Percentiles rank a stretch among this genome's conserved stretches.
phyloP scores from a whole-genome alignment of 2,113 vertebrate species.

The Anarhynchus alexandrinus region DNA sequence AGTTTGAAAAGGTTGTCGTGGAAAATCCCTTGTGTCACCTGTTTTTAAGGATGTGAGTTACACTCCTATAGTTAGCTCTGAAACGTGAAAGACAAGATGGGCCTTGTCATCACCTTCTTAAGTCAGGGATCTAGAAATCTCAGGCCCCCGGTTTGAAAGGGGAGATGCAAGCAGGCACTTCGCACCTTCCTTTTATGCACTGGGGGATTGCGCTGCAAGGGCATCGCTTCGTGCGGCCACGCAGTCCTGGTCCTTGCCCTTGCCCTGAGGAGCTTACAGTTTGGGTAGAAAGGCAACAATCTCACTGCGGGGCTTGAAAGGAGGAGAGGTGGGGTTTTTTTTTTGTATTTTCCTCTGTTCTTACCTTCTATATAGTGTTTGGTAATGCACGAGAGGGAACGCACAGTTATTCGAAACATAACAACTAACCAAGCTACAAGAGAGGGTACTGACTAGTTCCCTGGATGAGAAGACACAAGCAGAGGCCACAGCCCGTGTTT shows the following conservation, averaged over 20 bases:
- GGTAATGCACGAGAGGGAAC: neutral
- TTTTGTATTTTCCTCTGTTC: neutral
- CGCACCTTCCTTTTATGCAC: accelerated
- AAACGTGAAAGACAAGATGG: neutral
- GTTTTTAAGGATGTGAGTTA: neutral
- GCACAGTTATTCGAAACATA: neutral
- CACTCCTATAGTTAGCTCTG: constrained; percentile 3
- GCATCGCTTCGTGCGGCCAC: neutral
- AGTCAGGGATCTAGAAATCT: neutral
- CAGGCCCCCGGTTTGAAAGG: neutral
- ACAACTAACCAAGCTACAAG: neutral
- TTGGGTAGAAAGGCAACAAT: neutral
- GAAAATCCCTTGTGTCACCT: constrained; percentile 10
- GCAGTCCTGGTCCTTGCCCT: neutral
- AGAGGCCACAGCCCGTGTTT: neutral
- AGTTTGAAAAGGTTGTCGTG: constrained; percentile 9
- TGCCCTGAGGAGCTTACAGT: neutral
- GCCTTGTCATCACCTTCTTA: neutral
- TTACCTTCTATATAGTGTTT: neutral
- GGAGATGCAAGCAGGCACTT: neutral
- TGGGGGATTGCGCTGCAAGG: neutral
- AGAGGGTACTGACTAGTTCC: neutral
- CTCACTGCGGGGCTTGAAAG: neutral
- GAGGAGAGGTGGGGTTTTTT: neutral
- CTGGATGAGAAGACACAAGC: neutral